A percentile compares a stretch with the other conserved stretches of the same genome.
phyloP scores from a whole-genome alignment of 2,797 vertebrate species.

The Spea hammondii region DNA sequence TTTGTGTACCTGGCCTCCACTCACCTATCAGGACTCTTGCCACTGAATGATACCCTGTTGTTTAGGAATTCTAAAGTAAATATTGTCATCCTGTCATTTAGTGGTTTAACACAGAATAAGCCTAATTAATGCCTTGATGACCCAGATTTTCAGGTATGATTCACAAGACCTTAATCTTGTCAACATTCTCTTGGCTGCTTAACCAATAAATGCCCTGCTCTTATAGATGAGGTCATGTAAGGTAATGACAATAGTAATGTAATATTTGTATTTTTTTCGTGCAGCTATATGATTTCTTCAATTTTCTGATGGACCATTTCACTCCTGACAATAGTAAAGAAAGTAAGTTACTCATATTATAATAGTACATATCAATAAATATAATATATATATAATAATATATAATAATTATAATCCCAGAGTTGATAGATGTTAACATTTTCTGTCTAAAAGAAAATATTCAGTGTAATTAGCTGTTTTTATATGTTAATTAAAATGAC shows the following conservation, averaged over 20 bases:
- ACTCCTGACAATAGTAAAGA: constrained; percentile 76
- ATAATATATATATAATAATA: too few species aligned
- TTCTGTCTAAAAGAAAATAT: too few species aligned
- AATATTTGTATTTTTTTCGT: constrained; percentile 26
- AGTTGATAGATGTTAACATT: too few species aligned
- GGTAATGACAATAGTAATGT: neutral
- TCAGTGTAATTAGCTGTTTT: too few species aligned
- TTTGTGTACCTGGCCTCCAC: too few species aligned
- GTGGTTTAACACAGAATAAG: constrained; percentile 35
- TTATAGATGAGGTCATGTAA: neutral
- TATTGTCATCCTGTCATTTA: constrained; percentile 14
- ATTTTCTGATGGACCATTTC: constrained; percentile 86
- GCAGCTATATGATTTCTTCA: constrained; percentile 90
- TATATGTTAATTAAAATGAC: too few species aligned
- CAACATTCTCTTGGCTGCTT: neutral
- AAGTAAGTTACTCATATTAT: constrained; percentile 69
- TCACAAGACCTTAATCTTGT: constrained; percentile 35
- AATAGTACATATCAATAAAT: neutral
- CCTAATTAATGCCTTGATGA: constrained; percentile 42
- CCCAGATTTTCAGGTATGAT: constrained; percentile 45
- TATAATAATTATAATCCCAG: too few species aligned
- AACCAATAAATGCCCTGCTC: neutral
- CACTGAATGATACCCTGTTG: neutral
- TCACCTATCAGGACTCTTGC: too few species aligned
- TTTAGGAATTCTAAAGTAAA: constrained; percentile 18